Evolutionary conservation across 1,140 invertebrate species (phyloP).

Genomic region (Aricia agestis): DNA sequence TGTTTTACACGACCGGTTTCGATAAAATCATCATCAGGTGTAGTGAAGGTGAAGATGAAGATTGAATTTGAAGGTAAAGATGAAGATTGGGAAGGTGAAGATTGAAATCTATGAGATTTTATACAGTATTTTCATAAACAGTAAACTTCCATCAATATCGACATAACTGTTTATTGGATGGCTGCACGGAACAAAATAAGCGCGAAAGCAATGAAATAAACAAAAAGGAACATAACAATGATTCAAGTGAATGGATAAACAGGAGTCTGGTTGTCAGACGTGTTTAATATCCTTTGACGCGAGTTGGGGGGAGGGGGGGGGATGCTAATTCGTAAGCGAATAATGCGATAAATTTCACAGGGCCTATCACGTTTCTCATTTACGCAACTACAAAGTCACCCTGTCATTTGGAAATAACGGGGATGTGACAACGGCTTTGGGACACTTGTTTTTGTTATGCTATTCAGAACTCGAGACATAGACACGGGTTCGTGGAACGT

Average conservation of each 20-base stretch:
- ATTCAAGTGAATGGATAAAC: neutral
- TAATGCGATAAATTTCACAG: neutral
- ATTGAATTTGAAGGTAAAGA: too few species aligned
- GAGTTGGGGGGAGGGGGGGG: neutral
- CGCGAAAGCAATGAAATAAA: neutral
- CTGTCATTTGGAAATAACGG: neutral
- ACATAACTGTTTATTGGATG: too few species aligned
- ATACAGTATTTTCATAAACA: too few species aligned
- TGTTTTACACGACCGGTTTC: too few species aligned
- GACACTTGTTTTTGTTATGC: neutral
- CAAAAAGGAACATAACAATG: neutral
- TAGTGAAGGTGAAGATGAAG: too few species aligned
- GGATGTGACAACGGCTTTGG: neutral
- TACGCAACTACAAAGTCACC: neutral
- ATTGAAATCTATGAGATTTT: too few species aligned
- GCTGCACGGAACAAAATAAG: neutral
- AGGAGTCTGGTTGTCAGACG: neutral
- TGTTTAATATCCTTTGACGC: neutral
- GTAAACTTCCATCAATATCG: neutral
- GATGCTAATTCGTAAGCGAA: neutral
- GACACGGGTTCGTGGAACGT: too few species aligned
- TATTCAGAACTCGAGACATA: too few species aligned
- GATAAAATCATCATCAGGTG: too few species aligned
- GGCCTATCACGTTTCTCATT: conserved; percentile 9
- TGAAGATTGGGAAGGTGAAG: too few species aligned